Base-by-base conservation (phyloP, 2,888 invertebrate species). In the Campoplex nolae region DNA sequence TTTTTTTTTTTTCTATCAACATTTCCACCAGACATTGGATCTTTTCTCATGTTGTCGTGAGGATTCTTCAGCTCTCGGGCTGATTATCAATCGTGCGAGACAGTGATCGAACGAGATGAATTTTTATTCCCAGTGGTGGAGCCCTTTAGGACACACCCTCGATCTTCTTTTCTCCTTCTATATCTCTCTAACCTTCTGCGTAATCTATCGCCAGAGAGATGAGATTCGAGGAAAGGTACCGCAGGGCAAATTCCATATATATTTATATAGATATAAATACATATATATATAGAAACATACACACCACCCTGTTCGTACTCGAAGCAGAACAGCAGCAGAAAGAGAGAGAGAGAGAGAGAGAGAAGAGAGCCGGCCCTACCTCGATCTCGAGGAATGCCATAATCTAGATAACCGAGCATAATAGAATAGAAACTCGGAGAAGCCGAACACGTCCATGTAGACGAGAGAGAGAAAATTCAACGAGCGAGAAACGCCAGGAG, bases 401-500 rank as follows among this genome's bases (percentile, higher is more conserved):
- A 93, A 94, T 94, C 94, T 93, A 93, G 94, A 94, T 94, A 94
- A 93, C 92, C 92, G 92, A 92, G 78, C 78, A 93, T 94, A 93
- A 93, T 93, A 93, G 94, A 93, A 93, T 93, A 93, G 88, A 86
- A 54, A 68, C 68, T 58, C 56, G 56, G 75, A 75, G 70, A 84
- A 54, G 76, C 62, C 71, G 84, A 74, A 83, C 75, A 70, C 62
- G 62, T 42, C 35, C 73, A 32, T 51, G 35, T 42, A 51, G 38
- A 3, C 3, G 56, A 68, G 48, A 62, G 75, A 48, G 38, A 74
- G 71, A 77, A 62, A 80, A 86, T 86, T 80, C 51, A 73, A 81
- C 81, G 58, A 79, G 79, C 56, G 54, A 82, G 67, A 74, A 70
- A 71, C 56, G 67, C 76, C 51, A 58, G 62, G 58, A 75, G 58